Evolutionary conservation across 2,113 vertebrate species (phyloP).

Genomic region (Tenebrosternarchus preto): DNA sequence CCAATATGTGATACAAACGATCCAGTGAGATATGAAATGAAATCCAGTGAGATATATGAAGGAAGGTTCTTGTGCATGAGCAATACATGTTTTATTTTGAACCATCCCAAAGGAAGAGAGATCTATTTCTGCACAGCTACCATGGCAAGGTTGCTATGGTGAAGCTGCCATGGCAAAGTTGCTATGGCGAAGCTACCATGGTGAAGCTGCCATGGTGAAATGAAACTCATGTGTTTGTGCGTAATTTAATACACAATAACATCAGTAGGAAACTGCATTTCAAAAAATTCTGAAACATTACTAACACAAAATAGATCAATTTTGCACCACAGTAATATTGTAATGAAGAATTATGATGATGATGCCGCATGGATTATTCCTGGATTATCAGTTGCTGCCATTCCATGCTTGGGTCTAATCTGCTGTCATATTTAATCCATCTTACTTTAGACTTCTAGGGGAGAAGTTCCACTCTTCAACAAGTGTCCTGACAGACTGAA

Average conservation of each 20-base stretch:
- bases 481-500: slow-evolving; percentile 37
- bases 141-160: too few relatives aligned
- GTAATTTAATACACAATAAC: too few relatives aligned
- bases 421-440: slow-evolving; percentile 68
- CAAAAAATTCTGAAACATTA: background rate
- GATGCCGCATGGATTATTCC: slow-evolving; percentile 66
- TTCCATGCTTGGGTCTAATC: slow-evolving; percentile 49
- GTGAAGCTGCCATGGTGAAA: too few relatives aligned
- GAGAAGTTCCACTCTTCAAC: slow-evolving; percentile 57
- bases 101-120: too few relatives aligned
- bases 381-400: slow-evolving; percentile 65
- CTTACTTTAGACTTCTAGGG: slow-evolving; percentile 53
- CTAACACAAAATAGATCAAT: background rate
- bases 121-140: too few relatives aligned
- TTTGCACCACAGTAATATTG: slow-evolving; percentile 46
- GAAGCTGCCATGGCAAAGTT: too few relatives aligned
- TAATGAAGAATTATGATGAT: slow-evolving; percentile 64
- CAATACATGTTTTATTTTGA: background rate
- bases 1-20: too few relatives aligned
- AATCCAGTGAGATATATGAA: background rate
- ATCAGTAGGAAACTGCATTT: background rate
- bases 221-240: too few relatives aligned
- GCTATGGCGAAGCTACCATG: too few relatives aligned
- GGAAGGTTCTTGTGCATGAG: background rate
- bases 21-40: too few relatives aligned